Base-by-base conservation (phyloP, 92 coral and sea anemone genomes). In the Zoanthus solanderi region DNA sequence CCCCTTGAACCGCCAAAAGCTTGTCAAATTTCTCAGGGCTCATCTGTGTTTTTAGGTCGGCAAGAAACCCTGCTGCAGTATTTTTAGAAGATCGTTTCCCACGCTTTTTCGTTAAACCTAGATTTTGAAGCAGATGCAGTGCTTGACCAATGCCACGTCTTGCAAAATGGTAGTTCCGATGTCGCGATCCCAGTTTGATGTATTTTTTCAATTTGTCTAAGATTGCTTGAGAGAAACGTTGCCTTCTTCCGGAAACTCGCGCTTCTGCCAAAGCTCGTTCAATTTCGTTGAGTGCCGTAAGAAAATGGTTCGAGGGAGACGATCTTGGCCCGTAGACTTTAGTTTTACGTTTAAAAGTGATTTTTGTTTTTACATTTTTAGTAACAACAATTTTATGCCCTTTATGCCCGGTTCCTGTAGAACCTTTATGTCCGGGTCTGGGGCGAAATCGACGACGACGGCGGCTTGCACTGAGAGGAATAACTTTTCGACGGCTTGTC, bases 1-100 rank as follows among this genome's bases (percentile, higher is more conserved):
- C 98, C 14, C 98, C 98, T 76, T 92, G 95, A 9, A 96, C 92
- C 53, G 94, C 97, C 95, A 96, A 91, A 74, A 96, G 91, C 31
- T 92, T 90, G 79, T 96, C 93, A 53, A 96, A 96, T 46, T 83
- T 78, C 11, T 47, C 81, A 28, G 73, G 60, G 18, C 96, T 98
- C 78, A 96, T 32, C 23, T 88, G 42, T 9, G 10, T 76, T 45
- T 92, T 94, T 69, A 96, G 93, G 16, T 92, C 93, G 46, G 66
- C 57, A 11, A 96, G 86, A 67, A 92, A 96, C 29, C 58, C 46
- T n/a, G 89, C 71, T 2, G 95, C 98, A 2, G 68, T 87, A 34
- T 69, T 90, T 72, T 68, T 90, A 18, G 95, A 44, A 52, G 94
- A 74, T 42, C 97, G 89, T 87, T 77, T 94, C 16, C 60, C 31